Evolutionary conservation across 2,888 invertebrate species (phyloP).

Genomic region (Drosophila quasianomalipes): DNA sequence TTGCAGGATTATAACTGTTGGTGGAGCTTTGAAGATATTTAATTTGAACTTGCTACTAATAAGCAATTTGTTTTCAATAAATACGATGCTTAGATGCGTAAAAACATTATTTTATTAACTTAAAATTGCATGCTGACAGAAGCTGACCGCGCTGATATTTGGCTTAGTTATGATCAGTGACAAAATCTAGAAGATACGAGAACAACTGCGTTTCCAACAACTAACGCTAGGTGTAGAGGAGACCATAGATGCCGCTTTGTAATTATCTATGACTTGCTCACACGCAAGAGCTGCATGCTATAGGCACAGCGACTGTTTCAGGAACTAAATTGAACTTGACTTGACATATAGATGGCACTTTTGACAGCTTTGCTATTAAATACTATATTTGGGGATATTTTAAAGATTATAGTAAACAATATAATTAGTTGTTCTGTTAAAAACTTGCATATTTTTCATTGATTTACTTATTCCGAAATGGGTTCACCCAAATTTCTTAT

Average conservation of each 20-base stretch:
- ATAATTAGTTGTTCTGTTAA: background rate
- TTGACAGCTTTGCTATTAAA: background rate
- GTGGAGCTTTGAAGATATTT: too few species aligned
- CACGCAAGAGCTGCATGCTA: background rate
- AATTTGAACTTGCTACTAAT: background rate
- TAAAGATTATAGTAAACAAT: background rate
- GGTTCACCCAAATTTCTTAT: background rate
- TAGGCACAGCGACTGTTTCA: fast-evolving
- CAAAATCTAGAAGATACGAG: conserved; percentile 1
- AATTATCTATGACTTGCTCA: background rate
- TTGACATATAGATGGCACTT: background rate
- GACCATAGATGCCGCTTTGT: conserved; percentile 4
- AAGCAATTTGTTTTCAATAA: too few species aligned
- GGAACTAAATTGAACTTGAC: background rate
- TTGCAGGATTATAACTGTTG: too few species aligned
- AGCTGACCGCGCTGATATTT: background rate
- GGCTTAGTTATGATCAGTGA: fast-evolving
- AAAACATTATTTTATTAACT: too few species aligned
- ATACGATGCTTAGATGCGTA: background rate
- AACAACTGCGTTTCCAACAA: fast-evolving
- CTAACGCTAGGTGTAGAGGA: background rate
- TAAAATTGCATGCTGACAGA: background rate
- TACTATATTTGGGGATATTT: background rate
- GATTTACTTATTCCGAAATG: background rate
- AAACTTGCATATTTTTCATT: background rate